Evolutionary conservation across 2,888 invertebrate genomes (phyloP).

Genomic region (Harpagoxenus sublaevis): DNA sequence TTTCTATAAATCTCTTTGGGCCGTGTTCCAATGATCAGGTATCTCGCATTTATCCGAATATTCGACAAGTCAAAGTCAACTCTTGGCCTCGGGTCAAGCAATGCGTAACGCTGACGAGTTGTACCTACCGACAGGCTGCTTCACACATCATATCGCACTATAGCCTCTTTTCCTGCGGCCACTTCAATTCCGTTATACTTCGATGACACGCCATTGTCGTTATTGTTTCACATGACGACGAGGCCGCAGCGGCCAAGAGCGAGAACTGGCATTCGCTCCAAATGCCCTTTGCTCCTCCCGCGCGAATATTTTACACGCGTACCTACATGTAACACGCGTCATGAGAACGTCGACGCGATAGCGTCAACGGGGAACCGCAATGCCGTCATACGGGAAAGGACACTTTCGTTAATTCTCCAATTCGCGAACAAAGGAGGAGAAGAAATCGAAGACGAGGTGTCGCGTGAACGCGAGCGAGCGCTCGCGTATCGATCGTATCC

Average conservation of each 20-base stretch:
- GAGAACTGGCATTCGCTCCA: constrained; percentile 1
- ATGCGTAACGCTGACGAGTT: constrained; percentile 26
- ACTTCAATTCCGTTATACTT: constrained; percentile 19
- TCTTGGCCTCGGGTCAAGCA: constrained; percentile 36
- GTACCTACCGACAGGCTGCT: not conserved
- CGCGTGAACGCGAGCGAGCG: constrained; percentile 22
- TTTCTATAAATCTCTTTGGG: not conserved
- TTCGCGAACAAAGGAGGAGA: constrained; percentile 3
- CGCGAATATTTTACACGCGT: constrained; percentile 4
- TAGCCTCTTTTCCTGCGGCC: not conserved
- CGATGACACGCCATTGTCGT: constrained; percentile 23
- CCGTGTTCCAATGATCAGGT: constrained; percentile 24
- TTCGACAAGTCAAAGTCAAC: constrained; percentile 23
- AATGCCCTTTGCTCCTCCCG: constrained; percentile 4
- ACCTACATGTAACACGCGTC: not conserved
- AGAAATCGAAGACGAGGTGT: not conserved
- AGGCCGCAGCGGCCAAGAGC: not conserved
- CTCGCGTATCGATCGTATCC: constrained; percentile 32
- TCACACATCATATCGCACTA: constrained; percentile 22
- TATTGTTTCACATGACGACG: constrained; percentile 14
- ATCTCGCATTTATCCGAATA: constrained; percentile 22
- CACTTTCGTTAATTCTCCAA: constrained; percentile 19
- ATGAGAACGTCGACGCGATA: not conserved
- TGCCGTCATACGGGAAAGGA: not conserved
- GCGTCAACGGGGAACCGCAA: not conserved